Percentiles rank a stretch among this genome's conserved stretches.
These are phyloP conservation scores for Crematogaster levior DNA, from an alignment of 2,888 invertebrate species.

Conservation along the genomic window DNA sequence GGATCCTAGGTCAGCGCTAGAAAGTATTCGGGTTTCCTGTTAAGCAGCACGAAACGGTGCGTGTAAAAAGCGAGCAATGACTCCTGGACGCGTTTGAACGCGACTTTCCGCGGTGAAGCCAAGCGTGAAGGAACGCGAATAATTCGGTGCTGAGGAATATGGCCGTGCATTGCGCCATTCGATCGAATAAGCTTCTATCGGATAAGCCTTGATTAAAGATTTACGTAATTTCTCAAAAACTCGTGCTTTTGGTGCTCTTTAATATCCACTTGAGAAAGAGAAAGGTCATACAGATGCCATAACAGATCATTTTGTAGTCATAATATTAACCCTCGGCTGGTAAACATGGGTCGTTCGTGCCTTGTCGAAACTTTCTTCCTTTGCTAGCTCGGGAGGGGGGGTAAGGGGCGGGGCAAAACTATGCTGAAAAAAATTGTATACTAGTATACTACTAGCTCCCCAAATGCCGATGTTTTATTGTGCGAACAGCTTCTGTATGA, in stretches of 20 bases:
- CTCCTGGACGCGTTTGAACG: constrained; percentile 34
- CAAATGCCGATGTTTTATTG: too few relatives aligned
- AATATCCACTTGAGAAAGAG: not conserved
- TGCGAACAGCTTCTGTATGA: too few relatives aligned
- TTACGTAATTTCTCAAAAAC: not conserved
- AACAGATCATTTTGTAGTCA: not conserved
- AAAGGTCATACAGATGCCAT: not conserved
- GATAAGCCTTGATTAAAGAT: not conserved
- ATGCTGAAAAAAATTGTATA: too few relatives aligned
- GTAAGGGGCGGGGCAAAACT: too few relatives aligned
- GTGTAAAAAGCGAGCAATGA: constrained; percentile 72
- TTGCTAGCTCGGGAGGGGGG: too few relatives aligned
- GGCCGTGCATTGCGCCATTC: constrained; percentile 6
- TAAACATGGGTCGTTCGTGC: too few relatives aligned
- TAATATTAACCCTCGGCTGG: too few relatives aligned
- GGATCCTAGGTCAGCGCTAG: constrained; percentile 71
- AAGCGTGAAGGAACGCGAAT: constrained; percentile 41
- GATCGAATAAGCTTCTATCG: not conserved
- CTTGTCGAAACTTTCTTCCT: too few relatives aligned
- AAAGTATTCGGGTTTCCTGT: constrained; percentile 75
- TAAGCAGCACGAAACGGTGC: constrained; percentile 68
- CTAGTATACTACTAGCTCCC: too few relatives aligned
- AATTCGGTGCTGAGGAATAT: constrained; percentile 15
- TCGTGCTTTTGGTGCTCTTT: not conserved
- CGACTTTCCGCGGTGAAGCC: constrained; percentile 36